Conservation (phyloP, 2,888 invertebrate genomes). For the Trissoscelio sp. region DNA sequence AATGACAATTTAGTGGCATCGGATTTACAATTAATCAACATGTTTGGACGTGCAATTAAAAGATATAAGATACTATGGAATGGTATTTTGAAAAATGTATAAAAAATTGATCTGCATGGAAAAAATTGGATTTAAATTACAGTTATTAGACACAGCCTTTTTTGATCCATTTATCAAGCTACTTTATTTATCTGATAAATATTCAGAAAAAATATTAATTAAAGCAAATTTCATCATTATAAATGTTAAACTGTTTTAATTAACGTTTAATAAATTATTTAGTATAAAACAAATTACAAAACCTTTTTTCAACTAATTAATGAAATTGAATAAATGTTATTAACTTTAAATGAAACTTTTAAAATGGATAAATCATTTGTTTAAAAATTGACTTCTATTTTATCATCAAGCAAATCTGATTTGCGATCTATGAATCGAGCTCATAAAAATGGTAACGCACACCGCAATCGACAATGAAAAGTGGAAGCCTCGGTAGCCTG, state of each 20-base stretch:
- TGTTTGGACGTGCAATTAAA: no score
- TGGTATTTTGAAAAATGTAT: background rate
- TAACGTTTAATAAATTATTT: no score
- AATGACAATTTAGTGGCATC: no score
- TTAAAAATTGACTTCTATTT: no score
- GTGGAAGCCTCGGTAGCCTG: slow-evolving; percentile 28
- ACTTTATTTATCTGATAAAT: background rate
- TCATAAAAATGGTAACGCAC: slow-evolving; percentile 12
- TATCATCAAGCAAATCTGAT: background rate
- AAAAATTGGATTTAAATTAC: background rate
- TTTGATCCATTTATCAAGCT: background rate
- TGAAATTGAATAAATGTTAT: no score
- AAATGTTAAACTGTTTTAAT: background rate
- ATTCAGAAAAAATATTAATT: background rate
- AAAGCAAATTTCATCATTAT: no score
- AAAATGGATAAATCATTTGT: no score
- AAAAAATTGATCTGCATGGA: background rate
- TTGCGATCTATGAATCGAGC: background rate
- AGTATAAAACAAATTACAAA: no score
- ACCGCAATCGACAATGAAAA: background rate
- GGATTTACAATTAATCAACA: no score
- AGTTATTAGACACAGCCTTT: background rate
- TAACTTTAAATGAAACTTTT: no score
- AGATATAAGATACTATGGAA: no score
- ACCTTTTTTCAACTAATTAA: no score